Percentiles rank a stretch among this genome's conserved stretches.
Conservation (phyloP, 2,113 vertebrate species). For the Furnarius figulus region DNA sequence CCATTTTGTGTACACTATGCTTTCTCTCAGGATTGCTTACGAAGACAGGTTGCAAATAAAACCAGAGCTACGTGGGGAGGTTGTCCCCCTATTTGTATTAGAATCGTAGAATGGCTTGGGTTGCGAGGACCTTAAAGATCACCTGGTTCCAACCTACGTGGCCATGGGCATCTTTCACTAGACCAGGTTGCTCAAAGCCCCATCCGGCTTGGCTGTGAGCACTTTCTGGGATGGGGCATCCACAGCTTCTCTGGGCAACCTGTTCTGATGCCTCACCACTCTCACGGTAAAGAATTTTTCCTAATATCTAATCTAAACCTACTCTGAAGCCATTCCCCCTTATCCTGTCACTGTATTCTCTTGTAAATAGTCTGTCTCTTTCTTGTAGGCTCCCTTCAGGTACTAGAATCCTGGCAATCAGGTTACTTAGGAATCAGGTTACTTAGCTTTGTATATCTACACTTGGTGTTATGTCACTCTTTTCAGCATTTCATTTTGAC, state of each 20-base stretch:
- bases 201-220: background rate
- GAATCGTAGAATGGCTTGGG: background rate
- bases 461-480: background rate
- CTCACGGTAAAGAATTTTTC: background rate
- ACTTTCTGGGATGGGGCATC: background rate
- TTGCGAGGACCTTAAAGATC: background rate
- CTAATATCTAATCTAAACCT: background rate
- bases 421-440: background rate
- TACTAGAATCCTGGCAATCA: background rate
- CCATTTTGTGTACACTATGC: background rate
- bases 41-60: background rate
- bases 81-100: background rate
- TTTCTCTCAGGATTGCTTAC: background rate
- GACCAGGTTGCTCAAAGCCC: background rate
- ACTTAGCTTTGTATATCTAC: background rate
- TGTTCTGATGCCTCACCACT: background rate
- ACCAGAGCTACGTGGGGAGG: rapidly evolving
- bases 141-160: background rate
- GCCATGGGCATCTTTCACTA: background rate
- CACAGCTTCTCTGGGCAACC: background rate
- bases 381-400: background rate
- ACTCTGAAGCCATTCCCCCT: background rate
- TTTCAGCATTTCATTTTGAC: background rate
- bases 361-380: background rate
- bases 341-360: no score